Conservation (phyloP, 2,113 vertebrate genomes). For the Gallinago media region DNA sequence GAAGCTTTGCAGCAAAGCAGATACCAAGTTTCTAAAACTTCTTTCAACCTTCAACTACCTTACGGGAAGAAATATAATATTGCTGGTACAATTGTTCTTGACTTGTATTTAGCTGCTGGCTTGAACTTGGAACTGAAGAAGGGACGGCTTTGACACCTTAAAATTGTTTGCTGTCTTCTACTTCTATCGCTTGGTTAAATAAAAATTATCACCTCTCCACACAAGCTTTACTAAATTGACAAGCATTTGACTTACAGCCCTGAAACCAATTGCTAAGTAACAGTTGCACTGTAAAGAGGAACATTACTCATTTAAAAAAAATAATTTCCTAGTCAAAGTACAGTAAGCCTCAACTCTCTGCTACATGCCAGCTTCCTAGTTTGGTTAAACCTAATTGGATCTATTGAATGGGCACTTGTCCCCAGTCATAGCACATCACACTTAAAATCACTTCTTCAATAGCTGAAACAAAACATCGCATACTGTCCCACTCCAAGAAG, state of each 20-base stretch:
- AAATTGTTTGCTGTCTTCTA: background rate
- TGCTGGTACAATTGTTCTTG: background rate
- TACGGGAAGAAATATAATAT: background rate
- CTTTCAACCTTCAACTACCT: background rate
- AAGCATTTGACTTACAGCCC: background rate
- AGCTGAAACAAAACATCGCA: background rate
- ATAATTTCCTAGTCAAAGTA: background rate
- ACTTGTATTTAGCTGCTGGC: background rate
- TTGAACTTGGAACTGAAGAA: background rate
- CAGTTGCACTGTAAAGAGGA: background rate
- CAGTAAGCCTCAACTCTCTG: background rate
- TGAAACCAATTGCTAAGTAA: background rate
- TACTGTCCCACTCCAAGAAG: background rate
- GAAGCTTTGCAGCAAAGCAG: background rate
- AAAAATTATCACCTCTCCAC: background rate
- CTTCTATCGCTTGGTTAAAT: background rate
- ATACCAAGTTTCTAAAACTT: background rate
- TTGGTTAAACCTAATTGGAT: background rate
- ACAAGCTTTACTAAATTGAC: background rate
- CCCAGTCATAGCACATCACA: background rate
- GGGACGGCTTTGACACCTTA: background rate
- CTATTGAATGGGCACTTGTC: background rate
- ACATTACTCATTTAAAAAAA: background rate
- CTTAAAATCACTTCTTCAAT: background rate
- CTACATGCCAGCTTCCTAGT: background rate